These are phyloP conservation scores for Scaptomyza caliginosa DNA, from an alignment of 2,888 invertebrate genomes.

Conservation along the genomic window DNA sequence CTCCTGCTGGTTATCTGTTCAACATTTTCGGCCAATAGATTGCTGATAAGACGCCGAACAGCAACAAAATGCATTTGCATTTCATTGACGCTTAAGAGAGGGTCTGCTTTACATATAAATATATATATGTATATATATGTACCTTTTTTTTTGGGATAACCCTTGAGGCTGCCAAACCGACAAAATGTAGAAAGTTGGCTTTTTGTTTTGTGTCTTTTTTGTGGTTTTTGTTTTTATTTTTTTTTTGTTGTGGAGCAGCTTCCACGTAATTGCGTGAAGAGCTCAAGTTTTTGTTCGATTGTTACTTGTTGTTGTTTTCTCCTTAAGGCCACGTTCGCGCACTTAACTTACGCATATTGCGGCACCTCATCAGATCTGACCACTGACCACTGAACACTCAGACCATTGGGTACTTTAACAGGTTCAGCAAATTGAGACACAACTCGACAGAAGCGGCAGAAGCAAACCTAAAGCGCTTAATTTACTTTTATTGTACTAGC, in stretches of 20 bases:
- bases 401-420: constrained; percentile 13
- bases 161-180: constrained; percentile 33
- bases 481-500: constrained; percentile 70
- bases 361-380: constrained; percentile 62
- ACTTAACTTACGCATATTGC: constrained; percentile 64
- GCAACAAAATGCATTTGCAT: constrained; percentile 62
- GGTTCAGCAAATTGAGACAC: constrained; percentile 67
- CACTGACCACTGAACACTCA: constrained; percentile 19
- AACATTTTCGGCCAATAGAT: constrained; percentile 75
- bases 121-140: not conserved
- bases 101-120: no score
- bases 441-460: constrained; percentile 49
- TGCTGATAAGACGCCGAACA: constrained; percentile 64
- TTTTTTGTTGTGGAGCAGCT: constrained; percentile 40
- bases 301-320: constrained; percentile 13
- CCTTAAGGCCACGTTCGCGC: constrained; percentile 63
- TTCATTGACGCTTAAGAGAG: constrained; percentile 60
- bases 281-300: constrained; percentile 28
- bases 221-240: no score
- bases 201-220: constrained; percentile 10
- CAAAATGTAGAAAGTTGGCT: constrained; percentile 51
- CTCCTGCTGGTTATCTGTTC: constrained; percentile 56
- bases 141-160: constrained; percentile 4
- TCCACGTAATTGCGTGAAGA: constrained; percentile 61
- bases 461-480: constrained; percentile 51